Conservation (phyloP, 1,140 invertebrate species). For the Nephotettix cincticeps region DNA sequence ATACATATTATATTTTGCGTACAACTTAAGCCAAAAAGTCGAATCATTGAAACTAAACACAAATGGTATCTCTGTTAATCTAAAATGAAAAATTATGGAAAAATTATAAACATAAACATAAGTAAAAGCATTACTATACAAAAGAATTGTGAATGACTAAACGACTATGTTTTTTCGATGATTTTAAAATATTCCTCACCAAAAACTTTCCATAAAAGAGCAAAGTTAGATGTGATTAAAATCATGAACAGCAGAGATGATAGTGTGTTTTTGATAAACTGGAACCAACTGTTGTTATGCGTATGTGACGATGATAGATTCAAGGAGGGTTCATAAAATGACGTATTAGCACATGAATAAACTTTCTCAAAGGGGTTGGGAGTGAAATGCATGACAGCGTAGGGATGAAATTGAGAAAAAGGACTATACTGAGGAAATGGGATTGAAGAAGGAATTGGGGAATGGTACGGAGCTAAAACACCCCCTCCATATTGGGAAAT, state of each 20-base stretch:
- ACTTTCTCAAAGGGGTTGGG: not conserved
- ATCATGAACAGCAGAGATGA: not conserved
- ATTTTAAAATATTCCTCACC: conserved; percentile 8
- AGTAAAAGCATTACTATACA: no score
- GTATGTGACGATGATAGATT: not conserved
- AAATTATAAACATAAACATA: no score
- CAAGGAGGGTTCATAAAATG: not conserved
- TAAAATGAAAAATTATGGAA: no score
- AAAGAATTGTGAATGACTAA: no score
- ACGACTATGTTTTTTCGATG: no score
- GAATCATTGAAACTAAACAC: no score
- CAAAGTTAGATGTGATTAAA: not conserved
- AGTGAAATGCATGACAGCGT: not conserved
- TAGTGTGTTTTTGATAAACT: not conserved
- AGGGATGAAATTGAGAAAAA: not conserved
- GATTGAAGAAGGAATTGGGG: not conserved
- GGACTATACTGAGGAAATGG: not conserved
- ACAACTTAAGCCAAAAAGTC: no score
- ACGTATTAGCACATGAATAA: not conserved
- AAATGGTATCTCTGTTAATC: no score
- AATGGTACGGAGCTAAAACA: not conserved
- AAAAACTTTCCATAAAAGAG: not conserved
- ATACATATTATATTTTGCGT: no score
- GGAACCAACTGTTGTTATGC: not conserved
- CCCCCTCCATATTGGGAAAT: not conserved